These are phyloP conservation scores for Diadumene lineata DNA, from an alignment of 92 coral and sea anemone species.

Conservation along the genomic window DNA sequence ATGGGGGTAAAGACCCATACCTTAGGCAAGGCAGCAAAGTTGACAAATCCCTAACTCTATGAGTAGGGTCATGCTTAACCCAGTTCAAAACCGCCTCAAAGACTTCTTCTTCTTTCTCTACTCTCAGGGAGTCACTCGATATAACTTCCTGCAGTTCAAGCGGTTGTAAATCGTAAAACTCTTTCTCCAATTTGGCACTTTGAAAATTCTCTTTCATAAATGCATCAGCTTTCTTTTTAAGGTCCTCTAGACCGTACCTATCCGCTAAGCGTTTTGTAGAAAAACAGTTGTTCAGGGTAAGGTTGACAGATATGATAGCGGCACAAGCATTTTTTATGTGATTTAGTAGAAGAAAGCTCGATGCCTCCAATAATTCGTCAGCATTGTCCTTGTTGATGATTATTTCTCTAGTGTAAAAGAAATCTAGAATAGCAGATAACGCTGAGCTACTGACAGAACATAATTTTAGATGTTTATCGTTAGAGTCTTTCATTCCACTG, in stretches of 20 bases:
- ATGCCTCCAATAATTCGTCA: conserved; percentile 63
- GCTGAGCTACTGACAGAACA: conserved; percentile 50
- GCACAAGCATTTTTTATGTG: conserved; percentile 75
- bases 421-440: conserved; percentile 63
- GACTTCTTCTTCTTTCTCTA: conserved; percentile 73
- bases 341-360: conserved; percentile 67
- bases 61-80: conserved; percentile 56
- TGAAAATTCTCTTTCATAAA: conserved; percentile 60
- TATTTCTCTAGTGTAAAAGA: conserved; percentile 74
- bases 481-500: conserved; percentile 83
- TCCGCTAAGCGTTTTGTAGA: conserved; percentile 61
- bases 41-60: conserved; percentile 44
- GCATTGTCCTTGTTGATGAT: conserved; percentile 59
- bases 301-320: conserved; percentile 40
- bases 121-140: conserved; percentile 63
- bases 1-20: conserved; percentile 53
- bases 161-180: conserved; percentile 48
- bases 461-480: conserved; percentile 39
- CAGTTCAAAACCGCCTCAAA: conserved; percentile 69
- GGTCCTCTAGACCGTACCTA: conserved; percentile 54
- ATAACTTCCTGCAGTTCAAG: conserved; percentile 41
- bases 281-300: conserved; percentile 59
- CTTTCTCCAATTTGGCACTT: conserved; percentile 40
- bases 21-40: conserved; percentile 44
- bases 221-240: conserved; percentile 45